A percentile compares a stretch with the other conserved stretches of the same genome.
Conservation (phyloP, 2,888 invertebrate genomes). For the Tuta absoluta region DNA sequence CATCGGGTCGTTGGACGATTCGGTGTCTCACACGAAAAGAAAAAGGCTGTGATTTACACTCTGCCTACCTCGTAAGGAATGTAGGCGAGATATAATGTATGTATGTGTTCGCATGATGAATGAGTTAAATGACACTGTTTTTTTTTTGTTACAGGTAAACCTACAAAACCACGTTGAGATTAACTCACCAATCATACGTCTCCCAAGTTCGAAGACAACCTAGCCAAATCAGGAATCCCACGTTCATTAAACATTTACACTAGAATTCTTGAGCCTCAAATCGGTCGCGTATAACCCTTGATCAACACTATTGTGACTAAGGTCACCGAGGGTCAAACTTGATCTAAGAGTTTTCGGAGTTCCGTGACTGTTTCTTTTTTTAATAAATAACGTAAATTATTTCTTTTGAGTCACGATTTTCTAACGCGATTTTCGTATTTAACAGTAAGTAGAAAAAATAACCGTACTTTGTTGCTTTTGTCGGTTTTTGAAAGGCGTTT, state of each 20-base stretch:
- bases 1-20: no score
- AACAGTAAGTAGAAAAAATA: neutral
- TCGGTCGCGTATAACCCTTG: slow-evolving; percentile 36
- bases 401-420: slow-evolving; percentile 14
- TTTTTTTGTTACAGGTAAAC: slow-evolving; percentile 44
- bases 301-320: slow-evolving; percentile 49
- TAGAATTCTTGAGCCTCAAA: neutral
- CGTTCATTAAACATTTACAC: neutral
- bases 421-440: neutral
- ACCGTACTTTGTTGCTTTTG: neutral
- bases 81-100: no score
- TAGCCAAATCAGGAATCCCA: slow-evolving; percentile 24
- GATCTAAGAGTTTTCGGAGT: slow-evolving; percentile 34
- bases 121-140: slow-evolving; percentile 19
- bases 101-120: neutral
- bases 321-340: slow-evolving; percentile 40
- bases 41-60: no score
- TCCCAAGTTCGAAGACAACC: slow-evolving; percentile 30
- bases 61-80: no score
- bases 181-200: slow-evolving; percentile 29
- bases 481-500: neutral
- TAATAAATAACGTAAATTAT: neutral
- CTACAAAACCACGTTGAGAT: slow-evolving; percentile 19
- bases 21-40: neutral
- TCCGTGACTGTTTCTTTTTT: slow-evolving; percentile 25